Evolutionary conservation across 2,888 invertebrate species (phyloP), one percentile per base, ranked within the genome.

Genomic region (Ectropis crepuscularia): DNA sequence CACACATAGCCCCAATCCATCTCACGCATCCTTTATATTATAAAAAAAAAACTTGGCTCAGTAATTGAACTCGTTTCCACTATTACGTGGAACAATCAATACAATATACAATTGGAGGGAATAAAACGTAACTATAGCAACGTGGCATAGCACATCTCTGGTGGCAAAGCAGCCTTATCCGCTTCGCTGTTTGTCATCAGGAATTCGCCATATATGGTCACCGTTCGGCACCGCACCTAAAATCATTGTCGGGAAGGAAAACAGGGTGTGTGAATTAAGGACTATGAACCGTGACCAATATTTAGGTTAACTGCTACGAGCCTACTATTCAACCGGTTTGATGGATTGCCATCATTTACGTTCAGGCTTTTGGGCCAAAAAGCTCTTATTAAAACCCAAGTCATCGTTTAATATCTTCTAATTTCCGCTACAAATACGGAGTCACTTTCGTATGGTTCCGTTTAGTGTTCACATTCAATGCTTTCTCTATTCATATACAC

Each of bases 401-500:
- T 66, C 66, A 73, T 71, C 63, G 51, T 62, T 28, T 62, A 57
- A 58, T 58, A 7, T 63, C 59, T 51, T 60, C 47, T 53, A 43
- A 64, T 69, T 71, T 75, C 68, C 74, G 73, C 72, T 69, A 65
- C 71, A 71, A 60, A 76, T 80, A 59, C 48, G 47, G 53, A 38
- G 74, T 75, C 81, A 81, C 84, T 88, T 87, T 87, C 88, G 75
- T 82, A 81, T 78, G 79, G 80, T 80, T 80, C 75, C 71, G 78
- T 79, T 74, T 76, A 69, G 77, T 79, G 77, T 38, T 63, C 74
- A 74, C 64, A 65, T 69, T 70, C 71, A 68, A 80, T 86, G 89
- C 91, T 91, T 91, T 92, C 91, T 90, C 90, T 86, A 87, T 88
- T 89, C 88, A 88, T 84, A 79, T 81, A 82, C 84, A 89, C 90